Evolutionary conservation across 1,140 invertebrate genomes (phyloP).

Genomic region (Euborellia annulipes): DNA sequence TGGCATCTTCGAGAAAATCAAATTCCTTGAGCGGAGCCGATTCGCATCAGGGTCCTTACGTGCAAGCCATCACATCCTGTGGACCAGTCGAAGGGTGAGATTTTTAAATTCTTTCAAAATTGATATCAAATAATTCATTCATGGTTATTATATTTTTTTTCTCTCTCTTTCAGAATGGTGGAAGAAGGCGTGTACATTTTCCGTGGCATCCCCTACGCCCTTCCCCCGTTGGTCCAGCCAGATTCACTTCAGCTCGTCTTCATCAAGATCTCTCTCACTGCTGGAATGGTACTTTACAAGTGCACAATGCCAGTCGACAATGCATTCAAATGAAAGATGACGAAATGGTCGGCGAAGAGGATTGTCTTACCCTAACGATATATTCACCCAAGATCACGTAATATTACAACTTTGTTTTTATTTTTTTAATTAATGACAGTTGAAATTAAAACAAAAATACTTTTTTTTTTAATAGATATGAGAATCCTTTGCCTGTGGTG

Average conservation of each 20-base stretch:
- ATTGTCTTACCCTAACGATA: constrained; percentile 67
- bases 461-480: constrained; percentile 35
- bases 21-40: no score
- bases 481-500: constrained; percentile 58
- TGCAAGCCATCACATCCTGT: constrained; percentile 57
- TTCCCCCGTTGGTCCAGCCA: constrained; percentile 51
- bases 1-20: no score
- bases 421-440: no score
- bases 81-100: constrained; percentile 57
- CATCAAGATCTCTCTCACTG: constrained; percentile 51
- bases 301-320: constrained; percentile 42
- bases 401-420: no score
- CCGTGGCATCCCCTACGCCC: constrained; percentile 69
- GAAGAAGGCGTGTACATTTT: constrained; percentile 65
- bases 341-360: constrained; percentile 48
- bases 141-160: not conserved
- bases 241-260: constrained; percentile 54
- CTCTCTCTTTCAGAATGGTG: constrained; percentile 34
- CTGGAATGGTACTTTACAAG: constrained; percentile 59
- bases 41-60: constrained; percentile 38
- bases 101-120: not conserved
- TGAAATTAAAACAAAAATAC: no score
- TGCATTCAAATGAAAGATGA: constrained; percentile 51
- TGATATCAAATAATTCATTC: not conserved
- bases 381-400: constrained; percentile 20